These are phyloP conservation scores for Procambarus virginalis DNA, from an alignment of 1,140 invertebrate genomes.

Conservation along the genomic window DNA sequence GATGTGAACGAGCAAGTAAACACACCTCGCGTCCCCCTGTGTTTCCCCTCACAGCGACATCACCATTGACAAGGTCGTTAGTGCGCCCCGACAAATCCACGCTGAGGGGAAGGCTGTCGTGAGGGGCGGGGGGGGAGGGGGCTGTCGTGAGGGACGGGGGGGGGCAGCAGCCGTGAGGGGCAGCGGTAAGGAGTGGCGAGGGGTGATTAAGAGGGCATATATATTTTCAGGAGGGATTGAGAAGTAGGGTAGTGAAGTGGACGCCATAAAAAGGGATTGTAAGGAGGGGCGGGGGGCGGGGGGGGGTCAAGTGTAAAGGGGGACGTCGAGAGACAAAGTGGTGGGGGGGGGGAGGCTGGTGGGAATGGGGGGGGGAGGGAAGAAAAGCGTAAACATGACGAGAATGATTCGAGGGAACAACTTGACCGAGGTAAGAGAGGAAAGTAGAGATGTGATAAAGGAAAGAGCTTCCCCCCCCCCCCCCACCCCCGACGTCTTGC, in stretches of 20 bases:
- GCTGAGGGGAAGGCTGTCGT: neutral
- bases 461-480: no score
- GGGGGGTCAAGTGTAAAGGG: neutral
- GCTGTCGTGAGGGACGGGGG: neutral
- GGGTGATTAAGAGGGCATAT: no score
- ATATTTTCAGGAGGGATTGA: neutral
- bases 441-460: no score
- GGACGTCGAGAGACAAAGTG: neutral
- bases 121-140: neutral
- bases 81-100: slow-evolving; percentile 7
- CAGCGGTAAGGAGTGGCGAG: neutral
- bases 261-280: no score
- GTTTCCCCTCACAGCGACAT: neutral
- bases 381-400: no score
- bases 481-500: no score
- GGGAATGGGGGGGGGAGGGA: no score
- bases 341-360: no score
- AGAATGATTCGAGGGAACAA: no score
- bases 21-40: neutral
- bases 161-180: neutral
- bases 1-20: neutral
- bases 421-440: no score
- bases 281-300: neutral
- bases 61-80: slow-evolving; percentile 21
- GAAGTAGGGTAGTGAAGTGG: neutral